Base-by-base conservation (phyloP, 2,113 vertebrate genomes). In the Phyllopteryx taeniolatus region DNA sequence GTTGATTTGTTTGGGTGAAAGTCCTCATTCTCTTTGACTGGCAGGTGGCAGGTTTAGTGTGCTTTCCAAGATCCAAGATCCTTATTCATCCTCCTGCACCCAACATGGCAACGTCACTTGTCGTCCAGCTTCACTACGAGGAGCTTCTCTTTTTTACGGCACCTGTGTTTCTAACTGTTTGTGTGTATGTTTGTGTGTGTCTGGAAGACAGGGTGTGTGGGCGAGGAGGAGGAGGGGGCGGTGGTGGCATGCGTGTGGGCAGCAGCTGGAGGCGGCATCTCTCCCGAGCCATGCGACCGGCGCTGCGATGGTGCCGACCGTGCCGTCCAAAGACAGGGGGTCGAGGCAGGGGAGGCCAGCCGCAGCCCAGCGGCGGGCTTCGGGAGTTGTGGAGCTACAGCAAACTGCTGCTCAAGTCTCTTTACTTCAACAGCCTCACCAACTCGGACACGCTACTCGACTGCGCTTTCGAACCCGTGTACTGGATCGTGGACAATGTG, bases 401-500 rank as follows among this genome's bases (percentile, higher is more conserved):
- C 79, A 93, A 81, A 66, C 91, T 99, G 78, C 93, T 97, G 73
- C 88, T 95, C 54, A 93, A 79, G 42, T 99, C 96, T 0, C 88
- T 98, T 65, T 89, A 94, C 74, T 96, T 92, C 92, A 99, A 98
- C 86, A 94, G 93, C 83, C 95, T 97, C 72, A 94, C 84, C 79
- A 93, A 96, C 76, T 82, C 93, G 0, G 98, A 99, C 62, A 94
- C 95, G 0, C 85, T 94, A 67, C 90, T 99, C 0, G 98, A 99
- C 82, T 95, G 95, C 1, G 92, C 94, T 57, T 99, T 99, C 0
- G 98, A 99, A 74, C 97, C 97, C 0, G 19, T 99, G 71, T 99
- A 98, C 92, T 99, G 98, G 98, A 91, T 98, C 47, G 98, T 99
- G 84, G 98, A 99, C 89, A 94, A 95, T 0, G 88, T 98, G 83